Evolutionary conservation across 2,113 vertebrate species (phyloP), one percentile per base, ranked within the genome.

Genomic region (Hirundichthys speculiger): DNA sequence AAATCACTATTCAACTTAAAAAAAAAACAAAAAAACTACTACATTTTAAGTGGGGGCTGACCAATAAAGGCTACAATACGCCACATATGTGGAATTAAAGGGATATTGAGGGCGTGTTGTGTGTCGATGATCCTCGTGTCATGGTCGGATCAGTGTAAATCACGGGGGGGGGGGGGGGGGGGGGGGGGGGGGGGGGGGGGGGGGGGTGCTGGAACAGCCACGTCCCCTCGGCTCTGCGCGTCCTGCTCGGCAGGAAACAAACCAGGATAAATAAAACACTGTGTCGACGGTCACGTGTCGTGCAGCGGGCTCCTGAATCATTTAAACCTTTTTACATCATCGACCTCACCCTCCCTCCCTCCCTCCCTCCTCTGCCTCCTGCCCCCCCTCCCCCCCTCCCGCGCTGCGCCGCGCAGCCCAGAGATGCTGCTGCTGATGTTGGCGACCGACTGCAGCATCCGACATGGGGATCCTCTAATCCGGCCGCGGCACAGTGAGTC

Each of bases 401-500:
- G 56, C 83, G n/a, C n/a, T n/a, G 85, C 75, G 62, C 73, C 79
- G 55, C 39, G 73, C 84, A 75, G 86, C 81, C 73, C 58, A 21
- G 83, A 86, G 87, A 84, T 86, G 88, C 82, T 88, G 85, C 84
- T 88, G 84, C 74, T 88, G 89, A 77, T 89, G 90, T 78, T 87
- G 88, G 66, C 48, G 84, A 83, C 73, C 79, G 89, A 87, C 88
- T 85, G 83, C 87, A 86, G 83, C 88, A 85, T 86, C 86, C 75
- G 83, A 88, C 82, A 81, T 78, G 83, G 80, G 65, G 77, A 77
- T 86, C 84, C 77, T 81, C 13, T 88, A 82, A 86, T 88, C 88
- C 83, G 56, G 63, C 70, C 77, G 69, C 21, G 79, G 46, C 77
- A 82, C 84, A 71, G 87, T 89, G 82, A 90, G 89, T 89, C 60